Evolutionary conservation across 2,113 vertebrate genomes (phyloP), one percentile per base, ranked within the genome.

Genomic region (Pomatorhinus ruficollis): DNA sequence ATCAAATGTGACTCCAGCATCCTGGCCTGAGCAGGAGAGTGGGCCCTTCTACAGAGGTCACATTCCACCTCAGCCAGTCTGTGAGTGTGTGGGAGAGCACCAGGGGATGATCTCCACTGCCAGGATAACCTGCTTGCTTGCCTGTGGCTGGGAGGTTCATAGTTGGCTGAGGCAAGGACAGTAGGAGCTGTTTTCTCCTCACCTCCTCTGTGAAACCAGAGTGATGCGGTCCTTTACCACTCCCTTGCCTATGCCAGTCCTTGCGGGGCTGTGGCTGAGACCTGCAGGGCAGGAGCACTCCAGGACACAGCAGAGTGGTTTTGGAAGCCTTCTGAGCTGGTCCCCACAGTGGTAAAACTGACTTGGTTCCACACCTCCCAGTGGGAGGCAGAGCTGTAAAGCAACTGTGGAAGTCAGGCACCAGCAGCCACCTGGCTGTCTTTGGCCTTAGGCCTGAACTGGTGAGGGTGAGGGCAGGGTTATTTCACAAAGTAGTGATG

Each of bases 1-100:
- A 23, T 33, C 0, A 0, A 53, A 31, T 12, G 0, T 6, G 4
- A 28, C 40, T 30, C 52, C 40, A 61, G 74, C 47, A 54, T 66
- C 42, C 27, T 75, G 24, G 20, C 12, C 47, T 90, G 69, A 76
- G n/a, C 7, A 13, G 22, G 11, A 6, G 7, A 4, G 19, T 74
- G 42, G 28, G 50, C 0, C 25, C 9, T 49, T 63, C 35, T 71
- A 57, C 53, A 60, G 66, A 79, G 23, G 37, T 80, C 31, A 9
- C 13, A 50, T 64, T 23, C 37, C 31, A 77, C 12, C 10, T 90
- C 59, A 80, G 5, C 9, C 22, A 49, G 40, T 27, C 22, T 64
- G 30, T 42, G 21, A 49, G 22, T 23, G 11, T 37, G 22, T 60
- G 50, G 31, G 37, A 80, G 50, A 88, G 76, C 10, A 49, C 17